phyloP scores from a whole-genome alignment of 2,888 invertebrate genomes.

The Limnephilus auricula region DNA sequence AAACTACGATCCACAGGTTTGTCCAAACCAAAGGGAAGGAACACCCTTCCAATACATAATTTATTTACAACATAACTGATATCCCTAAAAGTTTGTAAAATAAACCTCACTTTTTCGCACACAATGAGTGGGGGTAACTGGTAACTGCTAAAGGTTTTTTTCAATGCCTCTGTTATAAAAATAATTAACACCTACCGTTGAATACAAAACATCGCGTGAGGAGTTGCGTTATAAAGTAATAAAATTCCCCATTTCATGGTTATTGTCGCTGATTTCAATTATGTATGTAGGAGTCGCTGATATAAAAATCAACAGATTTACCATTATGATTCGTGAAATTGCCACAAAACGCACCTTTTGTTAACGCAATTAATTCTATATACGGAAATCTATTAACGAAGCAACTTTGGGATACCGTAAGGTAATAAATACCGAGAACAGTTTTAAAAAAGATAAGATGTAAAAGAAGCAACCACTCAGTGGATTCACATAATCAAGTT shows the following conservation, averaged over 20 bases:
- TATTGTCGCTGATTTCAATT: conserved; percentile 40
- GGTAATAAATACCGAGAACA: background rate
- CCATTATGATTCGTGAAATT: background rate
- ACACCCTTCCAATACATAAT: too few species aligned
- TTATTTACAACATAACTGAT: too few species aligned
- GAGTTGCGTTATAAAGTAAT: conserved; percentile 2
- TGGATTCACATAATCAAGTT: too few species aligned
- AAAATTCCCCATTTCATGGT: conserved; percentile 21
- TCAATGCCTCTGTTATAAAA: background rate
- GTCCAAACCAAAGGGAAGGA: too few species aligned
- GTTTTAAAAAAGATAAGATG: too few species aligned
- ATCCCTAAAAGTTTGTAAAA: too few species aligned
- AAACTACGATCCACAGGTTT: too few species aligned
- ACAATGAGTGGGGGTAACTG: background rate
- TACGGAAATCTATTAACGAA: background rate
- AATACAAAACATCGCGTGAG: conserved; percentile 20
- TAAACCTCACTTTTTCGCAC: background rate
- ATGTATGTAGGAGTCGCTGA: background rate
- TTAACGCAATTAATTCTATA: background rate
- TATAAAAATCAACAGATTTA: background rate
- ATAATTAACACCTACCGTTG: conserved; percentile 15
- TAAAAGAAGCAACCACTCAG: too few species aligned
- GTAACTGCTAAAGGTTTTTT: background rate
- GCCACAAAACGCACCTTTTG: too few species aligned
- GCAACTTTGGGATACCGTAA: background rate